These are phyloP conservation scores for Apeltes quadracus DNA, from an alignment of 2,113 vertebrate genomes.

Conservation along the genomic window DNA sequence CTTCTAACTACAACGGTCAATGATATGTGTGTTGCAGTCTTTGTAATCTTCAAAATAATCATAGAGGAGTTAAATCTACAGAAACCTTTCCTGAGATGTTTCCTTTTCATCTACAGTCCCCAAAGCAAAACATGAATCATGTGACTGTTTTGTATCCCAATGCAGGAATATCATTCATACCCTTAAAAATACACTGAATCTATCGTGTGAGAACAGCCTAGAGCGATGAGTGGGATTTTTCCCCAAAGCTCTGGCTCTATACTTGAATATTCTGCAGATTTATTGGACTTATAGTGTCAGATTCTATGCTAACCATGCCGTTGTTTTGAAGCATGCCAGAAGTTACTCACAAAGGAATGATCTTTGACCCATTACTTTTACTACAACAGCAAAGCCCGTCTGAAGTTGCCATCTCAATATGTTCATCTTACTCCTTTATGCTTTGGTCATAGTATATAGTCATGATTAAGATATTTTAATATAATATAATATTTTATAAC, in stretches of 20 bases:
- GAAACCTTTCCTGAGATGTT: slow-evolving; percentile 21
- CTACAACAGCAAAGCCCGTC: slow-evolving; percentile 26
- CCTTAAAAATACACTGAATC: slow-evolving; percentile 30
- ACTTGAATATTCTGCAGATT: slow-evolving; percentile 52
- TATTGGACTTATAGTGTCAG: slow-evolving; percentile 50
- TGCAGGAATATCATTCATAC: slow-evolving; percentile 20
- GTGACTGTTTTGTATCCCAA: slow-evolving; percentile 38
- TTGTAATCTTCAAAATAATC: slow-evolving; percentile 48
- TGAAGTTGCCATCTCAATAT: background rate
- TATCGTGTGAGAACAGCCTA: slow-evolving; percentile 36
- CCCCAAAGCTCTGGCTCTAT: slow-evolving; percentile 35
- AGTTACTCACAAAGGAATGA: slow-evolving; percentile 41
- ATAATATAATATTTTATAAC: too few relatives aligned
- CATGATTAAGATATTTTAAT: background rate
- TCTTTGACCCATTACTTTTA: slow-evolving; percentile 32
- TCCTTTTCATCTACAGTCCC: slow-evolving; percentile 17
- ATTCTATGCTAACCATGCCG: slow-evolving; percentile 31
- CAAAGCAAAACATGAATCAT: slow-evolving; percentile 26
- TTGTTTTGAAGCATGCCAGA: slow-evolving; percentile 30
- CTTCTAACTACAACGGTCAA: slow-evolving; percentile 48
- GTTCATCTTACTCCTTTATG: background rate
- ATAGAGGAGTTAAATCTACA: slow-evolving; percentile 19
- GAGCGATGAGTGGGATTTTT: slow-evolving; percentile 57
- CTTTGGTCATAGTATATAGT: slow-evolving; percentile 1
- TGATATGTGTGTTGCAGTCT: slow-evolving; percentile 26